Base-by-base conservation (phyloP, 2,888 invertebrate species). In the Incurvaria masculella region DNA sequence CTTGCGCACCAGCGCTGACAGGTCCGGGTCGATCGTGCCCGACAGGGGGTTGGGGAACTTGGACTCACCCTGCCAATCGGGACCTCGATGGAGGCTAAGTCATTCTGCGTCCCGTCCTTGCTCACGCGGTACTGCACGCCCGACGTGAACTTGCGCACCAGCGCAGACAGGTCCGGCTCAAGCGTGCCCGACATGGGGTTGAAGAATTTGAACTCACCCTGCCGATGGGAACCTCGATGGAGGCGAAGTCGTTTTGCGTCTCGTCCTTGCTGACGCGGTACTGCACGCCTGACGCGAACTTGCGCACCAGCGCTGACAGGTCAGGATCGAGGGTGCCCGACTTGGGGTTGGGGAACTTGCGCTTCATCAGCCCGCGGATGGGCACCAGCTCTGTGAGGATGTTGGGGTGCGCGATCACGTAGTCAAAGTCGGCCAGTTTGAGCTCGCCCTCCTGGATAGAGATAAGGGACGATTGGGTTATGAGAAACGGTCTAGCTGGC, bases 141-240 rank as follows among this genome's bases (percentile, higher is more conserved):
- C 46, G 83, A 72, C 0, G 84, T 70, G 56, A 88, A 88, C 59
- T 82, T 86, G 42, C 69, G 65, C 14, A 93, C 83, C 59, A 88
- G 68, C 2, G 64, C 69, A 0, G 62, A 65, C 1, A 94, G 64
- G 65, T 94, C 82, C 1, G 72, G 53, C 47, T 86, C 85, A 18
- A 94, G 61, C 1, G 88, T 90, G 38, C 89, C 91, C 38, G 59
- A 55, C 58, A 79, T 79, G 0, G 83, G 68, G 57, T 81, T 87
- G 0, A 94, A 94, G 66, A 91, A 92, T n/a, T n/a, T n/a, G n/a
- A n/a, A 66, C 75, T 69, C 69, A 90, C 89, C 59, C 81, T 82
- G 57, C 94, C 94, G 56, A 94, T 73, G 21, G 80, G 67, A 1
- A 87, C 78, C 52, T 85, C 78, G 10, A 88, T 80, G 44, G 76